These are phyloP conservation scores for Crenuchus spilurus DNA, from an alignment of 2,797 vertebrate genomes.

Conservation along the genomic window DNA sequence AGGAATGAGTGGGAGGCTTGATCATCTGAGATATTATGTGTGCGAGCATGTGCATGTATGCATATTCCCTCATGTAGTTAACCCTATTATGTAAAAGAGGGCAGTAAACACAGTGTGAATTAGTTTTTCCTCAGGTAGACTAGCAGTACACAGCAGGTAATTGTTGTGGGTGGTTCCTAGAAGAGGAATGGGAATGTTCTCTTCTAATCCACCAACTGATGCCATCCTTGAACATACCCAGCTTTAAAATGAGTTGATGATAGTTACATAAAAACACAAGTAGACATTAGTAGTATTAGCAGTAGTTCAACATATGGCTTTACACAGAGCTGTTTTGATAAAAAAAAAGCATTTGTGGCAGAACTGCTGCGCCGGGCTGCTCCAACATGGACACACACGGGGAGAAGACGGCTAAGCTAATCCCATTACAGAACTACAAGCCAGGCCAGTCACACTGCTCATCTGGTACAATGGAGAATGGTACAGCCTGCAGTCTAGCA, in stretches of 20 bases:
- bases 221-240: conserved; percentile 24
- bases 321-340: conserved; percentile 11
- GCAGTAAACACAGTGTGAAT: conserved; percentile 51
- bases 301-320: conserved; percentile 24
- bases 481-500: conserved; percentile 63
- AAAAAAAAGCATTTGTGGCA: conserved; percentile 19
- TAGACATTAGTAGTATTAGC: conserved; percentile 27
- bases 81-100: conserved; percentile 59
- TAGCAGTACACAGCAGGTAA: conserved; percentile 34
- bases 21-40: conserved; percentile 52
- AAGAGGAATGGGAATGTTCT: conserved; percentile 29
- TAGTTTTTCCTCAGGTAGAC: conserved; percentile 42
- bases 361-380: conserved; percentile 17
- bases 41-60: conserved; percentile 21
- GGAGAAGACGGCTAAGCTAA: conserved; percentile 81
- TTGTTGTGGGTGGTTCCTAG: conserved; percentile 49
- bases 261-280: conserved; percentile 1
- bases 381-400: conserved; percentile 54
- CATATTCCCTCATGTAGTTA: conserved; percentile 55
- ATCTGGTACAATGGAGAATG: conserved; percentile 77
- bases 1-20: conserved; percentile 57
- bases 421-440: conserved; percentile 82
- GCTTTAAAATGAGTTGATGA: conserved; percentile 8
- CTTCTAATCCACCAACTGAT: conserved; percentile 26
- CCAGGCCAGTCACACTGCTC: conserved; percentile 80